Base-by-base conservation (phyloP, 2,888 invertebrate genomes). In the Rugalucina vietnamica region DNA sequence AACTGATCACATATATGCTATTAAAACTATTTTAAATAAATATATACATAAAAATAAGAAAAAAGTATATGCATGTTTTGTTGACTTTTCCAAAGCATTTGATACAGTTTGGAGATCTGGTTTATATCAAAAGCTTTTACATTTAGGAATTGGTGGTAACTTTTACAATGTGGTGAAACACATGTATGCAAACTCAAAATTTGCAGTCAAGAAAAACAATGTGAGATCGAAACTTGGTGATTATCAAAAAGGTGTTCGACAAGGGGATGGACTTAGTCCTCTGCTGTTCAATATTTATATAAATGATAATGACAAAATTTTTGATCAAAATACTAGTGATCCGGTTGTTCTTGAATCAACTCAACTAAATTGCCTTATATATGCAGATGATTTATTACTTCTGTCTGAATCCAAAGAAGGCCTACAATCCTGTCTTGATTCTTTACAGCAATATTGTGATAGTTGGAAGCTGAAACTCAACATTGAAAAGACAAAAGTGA, bases 121-220 rank as follows among this genome's bases (percentile, higher is more conserved):
- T 4, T 60, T 60, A 18, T 60, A 29, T 27, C 10, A 60, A 29
- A 60, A 60, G 29, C 12, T 29, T 1, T 18, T 60, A 5, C 5
- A 24, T 4, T 60, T 60, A 29, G 60, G 60, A 4, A 29, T 29
- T 8, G 29, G 60, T 3, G 29, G 60, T 24, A 60, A 72, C 8
- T 60, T 60, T 60, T 60, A 29, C 60, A 60, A 60, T 4, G 24
- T 60, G 5, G 8, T 60, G 8, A 27, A 60, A 4, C 29, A 37
- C n/a, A 76, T 76, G 65, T 76, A 49, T 29, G 65, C 65, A 12
- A 65, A 76, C 29, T 43, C 70, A 77, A 70, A 77, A n/a, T 69
- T 77, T 49, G 50, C 39, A 0, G 77, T 70, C 1, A 77, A 77
- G 50, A 70, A 77, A 50, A 50, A 70, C 34, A 70, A 70, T 18